Evolutionary conservation across 2,113 vertebrate genomes (phyloP).

Genomic region (Psammodynastes pulverulentus): DNA sequence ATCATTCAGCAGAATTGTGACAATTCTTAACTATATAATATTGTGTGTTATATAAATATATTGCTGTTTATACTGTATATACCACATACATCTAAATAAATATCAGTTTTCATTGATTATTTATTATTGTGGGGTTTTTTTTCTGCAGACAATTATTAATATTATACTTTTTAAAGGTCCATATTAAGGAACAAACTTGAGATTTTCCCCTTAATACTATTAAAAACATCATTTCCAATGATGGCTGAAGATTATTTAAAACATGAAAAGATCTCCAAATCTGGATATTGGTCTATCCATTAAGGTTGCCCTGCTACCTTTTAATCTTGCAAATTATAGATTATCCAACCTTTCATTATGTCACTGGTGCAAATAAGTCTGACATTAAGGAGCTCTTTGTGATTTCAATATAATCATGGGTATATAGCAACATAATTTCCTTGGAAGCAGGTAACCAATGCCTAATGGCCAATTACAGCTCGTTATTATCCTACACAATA

Average conservation of each 20-base stretch:
- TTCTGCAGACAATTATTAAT: no score
- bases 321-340: conserved; percentile 18
- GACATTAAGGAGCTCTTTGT: neutral
- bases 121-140: no score
- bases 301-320: neutral
- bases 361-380: neutral
- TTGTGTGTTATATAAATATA: no score
- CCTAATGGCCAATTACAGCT: neutral
- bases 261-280: neutral
- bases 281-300: neutral
- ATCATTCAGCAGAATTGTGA: no score
- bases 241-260: neutral
- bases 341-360: neutral
- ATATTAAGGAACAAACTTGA: neutral
- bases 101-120: no score
- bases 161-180: neutral
- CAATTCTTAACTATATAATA: no score
- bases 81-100: no score
- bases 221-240: neutral
- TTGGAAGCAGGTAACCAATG: conserved; percentile 1
- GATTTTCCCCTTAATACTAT: neutral
- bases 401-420: neutral
- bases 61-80: no score
- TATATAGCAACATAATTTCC: neutral
- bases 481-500: neutral